Evolutionary conservation across 1,140 invertebrate species (phyloP).

Genomic region (Microplitis demolitor): DNA sequence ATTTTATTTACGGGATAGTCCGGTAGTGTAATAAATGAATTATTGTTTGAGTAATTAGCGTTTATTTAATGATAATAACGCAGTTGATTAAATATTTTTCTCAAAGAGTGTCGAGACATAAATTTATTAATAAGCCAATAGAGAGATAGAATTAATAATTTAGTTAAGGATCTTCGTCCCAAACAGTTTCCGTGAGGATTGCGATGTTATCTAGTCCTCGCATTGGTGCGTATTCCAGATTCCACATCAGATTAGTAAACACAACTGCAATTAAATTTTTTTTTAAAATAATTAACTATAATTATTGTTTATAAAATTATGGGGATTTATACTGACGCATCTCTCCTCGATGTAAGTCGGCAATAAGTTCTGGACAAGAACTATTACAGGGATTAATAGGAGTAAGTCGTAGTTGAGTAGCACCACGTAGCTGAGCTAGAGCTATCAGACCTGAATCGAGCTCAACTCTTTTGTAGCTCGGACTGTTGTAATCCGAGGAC

Average conservation of each 20-base stretch:
- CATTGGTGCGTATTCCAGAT: slow-evolving; percentile 75
- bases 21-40: too few relatives aligned
- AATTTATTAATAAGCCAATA: background rate
- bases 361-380: slow-evolving; percentile 69
- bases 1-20: slow-evolving; percentile 4
- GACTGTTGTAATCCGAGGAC: slow-evolving; percentile 76
- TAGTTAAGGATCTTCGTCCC: slow-evolving; percentile 61
- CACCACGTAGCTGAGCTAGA: slow-evolving; percentile 75
- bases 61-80: background rate
- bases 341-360: slow-evolving; percentile 72
- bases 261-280: slow-evolving; percentile 63
- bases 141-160: background rate
- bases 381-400: slow-evolving; percentile 73
- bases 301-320: background rate
- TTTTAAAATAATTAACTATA: background rate
- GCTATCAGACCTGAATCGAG: slow-evolving; percentile 72
- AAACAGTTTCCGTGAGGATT: slow-evolving; percentile 77
- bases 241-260: slow-evolving; percentile 75
- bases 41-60: background rate
- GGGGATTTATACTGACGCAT: slow-evolving; percentile 64
- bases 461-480: slow-evolving; percentile 75
- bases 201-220: slow-evolving; percentile 73
- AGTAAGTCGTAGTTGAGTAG: slow-evolving; percentile 67
- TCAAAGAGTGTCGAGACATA: too few relatives aligned
- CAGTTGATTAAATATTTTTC: background rate